These are phyloP conservation scores for Oryctes rhinoceros DNA, from an alignment of 1,140 invertebrate genomes.

Conservation along the genomic window DNA sequence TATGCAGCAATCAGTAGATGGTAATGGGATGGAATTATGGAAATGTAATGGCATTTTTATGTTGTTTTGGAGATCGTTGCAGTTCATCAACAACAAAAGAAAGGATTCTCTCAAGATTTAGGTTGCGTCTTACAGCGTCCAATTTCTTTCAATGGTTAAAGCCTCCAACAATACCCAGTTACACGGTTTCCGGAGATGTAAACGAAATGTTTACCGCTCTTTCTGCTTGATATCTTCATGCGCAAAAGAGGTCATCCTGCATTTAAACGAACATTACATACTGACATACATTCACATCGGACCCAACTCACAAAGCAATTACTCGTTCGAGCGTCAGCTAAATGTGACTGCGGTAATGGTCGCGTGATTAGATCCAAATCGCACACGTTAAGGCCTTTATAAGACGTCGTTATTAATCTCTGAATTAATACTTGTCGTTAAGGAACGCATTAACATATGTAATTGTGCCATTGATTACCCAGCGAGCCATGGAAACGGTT, in stretches of 20 bases:
- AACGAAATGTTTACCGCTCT: no score
- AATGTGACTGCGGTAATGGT: constrained; percentile 3
- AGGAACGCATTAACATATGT: constrained; percentile 20
- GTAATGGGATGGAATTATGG: no score
- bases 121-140: no score
- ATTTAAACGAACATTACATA: background rate
- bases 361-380: constrained; percentile 10
- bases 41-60: no score
- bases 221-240: no score
- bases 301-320: background rate
- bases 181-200: no score
- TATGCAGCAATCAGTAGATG: background rate
- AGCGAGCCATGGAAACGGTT: background rate
- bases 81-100: no score
- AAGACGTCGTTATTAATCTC: constrained; percentile 21
- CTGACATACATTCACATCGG: background rate
- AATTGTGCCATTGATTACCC: constrained; percentile 29
- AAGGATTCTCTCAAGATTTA: no score
- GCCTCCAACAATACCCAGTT: no score
- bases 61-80: no score
- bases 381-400: background rate
- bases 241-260: no score
- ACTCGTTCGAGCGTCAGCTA: background rate
- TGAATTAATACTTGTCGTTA: constrained; percentile 28
- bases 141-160: no score